These are phyloP conservation scores for Drepana falcataria DNA, from an alignment of 2,888 invertebrate species.

Conservation along the genomic window DNA sequence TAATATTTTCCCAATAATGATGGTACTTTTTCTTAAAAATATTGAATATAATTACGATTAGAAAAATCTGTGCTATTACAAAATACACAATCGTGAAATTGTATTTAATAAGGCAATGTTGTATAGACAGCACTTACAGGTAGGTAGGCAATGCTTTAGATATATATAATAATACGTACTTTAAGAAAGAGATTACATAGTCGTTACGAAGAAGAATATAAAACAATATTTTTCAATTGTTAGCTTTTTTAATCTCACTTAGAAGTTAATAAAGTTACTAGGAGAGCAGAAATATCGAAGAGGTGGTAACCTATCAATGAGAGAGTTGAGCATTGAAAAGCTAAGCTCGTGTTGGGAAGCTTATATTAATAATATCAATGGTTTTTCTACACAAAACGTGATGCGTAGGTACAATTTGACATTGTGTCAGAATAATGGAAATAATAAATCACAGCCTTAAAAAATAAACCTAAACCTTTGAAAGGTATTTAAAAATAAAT, in stretches of 20 bases:
- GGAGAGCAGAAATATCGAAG: conserved; percentile 28
- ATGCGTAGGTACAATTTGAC: conserved; percentile 26
- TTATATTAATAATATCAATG: conserved; percentile 50
- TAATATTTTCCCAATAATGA: conserved; percentile 1
- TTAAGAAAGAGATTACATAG: conserved; percentile 15
- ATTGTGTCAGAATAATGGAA: conserved; percentile 13
- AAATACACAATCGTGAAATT: conserved; percentile 43
- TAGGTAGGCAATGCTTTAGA: conserved; percentile 20
- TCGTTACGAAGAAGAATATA: neutral
- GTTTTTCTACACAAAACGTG: conserved; percentile 18
- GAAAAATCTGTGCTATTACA: conserved; percentile 53
- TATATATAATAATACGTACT: conserved; percentile 17
- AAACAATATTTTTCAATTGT: conserved; percentile 7
- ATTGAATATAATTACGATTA: conserved; percentile 21
- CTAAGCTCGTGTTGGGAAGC: conserved; percentile 63
- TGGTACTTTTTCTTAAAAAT: conserved; percentile 4
- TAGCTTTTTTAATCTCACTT: conserved; percentile 15
- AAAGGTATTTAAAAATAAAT: neutral
- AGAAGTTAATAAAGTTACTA: conserved; percentile 22
- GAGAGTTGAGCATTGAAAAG: conserved; percentile 57
- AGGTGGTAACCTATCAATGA: conserved; percentile 30
- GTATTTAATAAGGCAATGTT: conserved; percentile 64
- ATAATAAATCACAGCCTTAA: conserved; percentile 24
- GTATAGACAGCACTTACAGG: conserved; percentile 56
- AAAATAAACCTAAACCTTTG: conserved; percentile 12